A percentile compares a stretch with the other conserved stretches of the same genome.
phyloP scores from a whole-genome alignment of 2,888 invertebrate genomes.

The Melinaea menophilus region DNA sequence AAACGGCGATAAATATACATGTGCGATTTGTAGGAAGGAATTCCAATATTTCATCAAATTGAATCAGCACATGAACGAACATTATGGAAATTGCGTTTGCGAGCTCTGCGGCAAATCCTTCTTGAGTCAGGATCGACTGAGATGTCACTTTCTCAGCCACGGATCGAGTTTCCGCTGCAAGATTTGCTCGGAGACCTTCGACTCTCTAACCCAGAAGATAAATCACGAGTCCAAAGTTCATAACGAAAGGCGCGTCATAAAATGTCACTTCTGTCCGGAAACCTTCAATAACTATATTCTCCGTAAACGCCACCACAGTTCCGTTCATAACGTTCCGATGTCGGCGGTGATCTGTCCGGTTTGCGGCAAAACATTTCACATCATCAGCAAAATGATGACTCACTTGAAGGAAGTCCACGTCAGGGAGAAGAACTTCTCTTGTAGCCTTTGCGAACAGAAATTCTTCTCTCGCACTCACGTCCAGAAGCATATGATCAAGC shows the following conservation, averaged over 20 bases:
- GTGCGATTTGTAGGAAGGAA: slow-evolving; percentile 53
- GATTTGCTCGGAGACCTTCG: slow-evolving; percentile 51
- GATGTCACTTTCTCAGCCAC: slow-evolving; percentile 56
- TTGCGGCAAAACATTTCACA: slow-evolving; percentile 55
- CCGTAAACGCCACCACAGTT: slow-evolving; percentile 53
- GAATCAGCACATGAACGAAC: slow-evolving; percentile 69
- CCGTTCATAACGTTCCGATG: slow-evolving; percentile 47
- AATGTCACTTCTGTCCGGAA: slow-evolving; percentile 57
- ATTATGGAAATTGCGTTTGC: slow-evolving; percentile 61
- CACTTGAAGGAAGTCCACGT: slow-evolving; percentile 68
- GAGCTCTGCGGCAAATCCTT: slow-evolving; percentile 67
- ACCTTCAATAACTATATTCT: slow-evolving; percentile 52
- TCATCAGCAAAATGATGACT: slow-evolving; percentile 56
- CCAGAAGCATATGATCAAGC: slow-evolving; percentile 73
- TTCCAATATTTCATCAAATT: slow-evolving; percentile 65
- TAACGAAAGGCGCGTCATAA: slow-evolving; percentile 46
- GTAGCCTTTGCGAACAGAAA: slow-evolving; percentile 67
- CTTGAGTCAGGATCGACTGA: slow-evolving; percentile 54
- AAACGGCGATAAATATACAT: slow-evolving; percentile 43
- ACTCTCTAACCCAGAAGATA: slow-evolving; percentile 49
- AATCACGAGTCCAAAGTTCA: slow-evolving; percentile 54
- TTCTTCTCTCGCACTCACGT: slow-evolving; percentile 74
- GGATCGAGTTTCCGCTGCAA: slow-evolving; percentile 54
- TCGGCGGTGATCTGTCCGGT: slow-evolving; percentile 53
- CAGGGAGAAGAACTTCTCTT: slow-evolving; percentile 64